phyloP scores from a whole-genome alignment of 2,113 vertebrate genomes.

The Tupaia tana region DNA sequence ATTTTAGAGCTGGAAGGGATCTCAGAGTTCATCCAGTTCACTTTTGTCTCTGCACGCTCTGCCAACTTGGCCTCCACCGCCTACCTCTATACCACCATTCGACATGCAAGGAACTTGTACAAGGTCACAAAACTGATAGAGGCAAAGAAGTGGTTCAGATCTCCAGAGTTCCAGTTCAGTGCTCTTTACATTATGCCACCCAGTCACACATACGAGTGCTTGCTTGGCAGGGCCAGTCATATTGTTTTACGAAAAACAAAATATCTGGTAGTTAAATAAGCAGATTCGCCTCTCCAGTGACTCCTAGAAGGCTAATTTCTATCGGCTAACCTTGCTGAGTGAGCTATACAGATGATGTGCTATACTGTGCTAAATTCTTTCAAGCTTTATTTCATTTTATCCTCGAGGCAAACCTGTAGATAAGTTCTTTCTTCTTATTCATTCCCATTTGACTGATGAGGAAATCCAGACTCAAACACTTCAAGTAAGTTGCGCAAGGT shows the following conservation, averaged over 20 bases:
- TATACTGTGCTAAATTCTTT: not conserved
- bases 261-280: slow-evolving; percentile 58
- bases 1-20: slow-evolving; percentile 33
- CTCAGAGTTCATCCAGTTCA: slow-evolving; percentile 40
- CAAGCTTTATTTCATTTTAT: slow-evolving; percentile 51
- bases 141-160: slow-evolving; percentile 20
- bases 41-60: slow-evolving; percentile 8
- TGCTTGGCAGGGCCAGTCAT: not conserved
- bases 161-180: slow-evolving; percentile 39
- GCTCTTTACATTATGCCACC: slow-evolving; percentile 49
- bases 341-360: not conserved
- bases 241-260: slow-evolving; percentile 47
- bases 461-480: slow-evolving; percentile 51
- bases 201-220: slow-evolving; percentile 10
- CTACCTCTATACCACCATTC: slow-evolving; percentile 27
- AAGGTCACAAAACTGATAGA: slow-evolving; percentile 61
- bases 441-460: slow-evolving; percentile 47
- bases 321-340: slow-evolving; percentile 45
- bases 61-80: not conserved
- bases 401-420: slow-evolving; percentile 55
- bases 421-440: slow-evolving; percentile 47
- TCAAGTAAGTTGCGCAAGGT: slow-evolving; percentile 77
- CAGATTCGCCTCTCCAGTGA: slow-evolving; percentile 46
- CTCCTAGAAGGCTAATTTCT: slow-evolving; percentile 42
- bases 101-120: slow-evolving; percentile 45